Conservation (phyloP, 2,888 invertebrate species). For the Lepidochitona cinerea region DNA sequence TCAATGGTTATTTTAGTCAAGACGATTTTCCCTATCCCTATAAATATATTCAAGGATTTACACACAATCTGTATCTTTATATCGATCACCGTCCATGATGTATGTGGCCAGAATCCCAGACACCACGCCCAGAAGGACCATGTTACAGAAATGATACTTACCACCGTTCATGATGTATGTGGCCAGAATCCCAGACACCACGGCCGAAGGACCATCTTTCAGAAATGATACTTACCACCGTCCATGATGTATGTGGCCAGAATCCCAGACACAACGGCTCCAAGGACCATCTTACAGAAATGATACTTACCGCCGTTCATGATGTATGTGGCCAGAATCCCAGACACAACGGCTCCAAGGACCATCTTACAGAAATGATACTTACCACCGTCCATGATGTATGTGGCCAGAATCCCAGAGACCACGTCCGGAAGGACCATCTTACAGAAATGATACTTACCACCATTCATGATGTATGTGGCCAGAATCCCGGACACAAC, state of each 20-base stretch:
- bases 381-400: constrained; percentile 78
- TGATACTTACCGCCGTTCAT: constrained; percentile 77
- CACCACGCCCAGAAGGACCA: too few species aligned
- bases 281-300: constrained; percentile 75
- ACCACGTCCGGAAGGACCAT: too few species aligned
- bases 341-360: constrained; percentile 75
- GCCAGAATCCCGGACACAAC: constrained; percentile 77
- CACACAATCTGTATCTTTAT: too few species aligned
- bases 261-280: constrained; percentile 75
- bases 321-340: constrained; percentile 78
- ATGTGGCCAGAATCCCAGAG: constrained; percentile 78
- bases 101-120: constrained; percentile 79
- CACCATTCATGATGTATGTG: constrained; percentile 80
- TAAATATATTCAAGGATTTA: too few species aligned
- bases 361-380: constrained; percentile 75
- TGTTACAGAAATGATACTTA: too few species aligned
- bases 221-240: constrained; percentile 76
- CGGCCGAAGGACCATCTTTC: too few species aligned
- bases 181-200: constrained; percentile 76
- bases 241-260: constrained; percentile 80
- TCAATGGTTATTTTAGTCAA: too few species aligned
- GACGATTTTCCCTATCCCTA: too few species aligned
- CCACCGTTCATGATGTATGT: constrained; percentile 80
- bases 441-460: constrained; percentile 72
- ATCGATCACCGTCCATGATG: constrained; percentile 77